Evolutionary conservation across 2,797 vertebrate genomes (phyloP), one percentile per base, ranked within the genome.

Genomic region (Sitta carolinensis): DNA sequence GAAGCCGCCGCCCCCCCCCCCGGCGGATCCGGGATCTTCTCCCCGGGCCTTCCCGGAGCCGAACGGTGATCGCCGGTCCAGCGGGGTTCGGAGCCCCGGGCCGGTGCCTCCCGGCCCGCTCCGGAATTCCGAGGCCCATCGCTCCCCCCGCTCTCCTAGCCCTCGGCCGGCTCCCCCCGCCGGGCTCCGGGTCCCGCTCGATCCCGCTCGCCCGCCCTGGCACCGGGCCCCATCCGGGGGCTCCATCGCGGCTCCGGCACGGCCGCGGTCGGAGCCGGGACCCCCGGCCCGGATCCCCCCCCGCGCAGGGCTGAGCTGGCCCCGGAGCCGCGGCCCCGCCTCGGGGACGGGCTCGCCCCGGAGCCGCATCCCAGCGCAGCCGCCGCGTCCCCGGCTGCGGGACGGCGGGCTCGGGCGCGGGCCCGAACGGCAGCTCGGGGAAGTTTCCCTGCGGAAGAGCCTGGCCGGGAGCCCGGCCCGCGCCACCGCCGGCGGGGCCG

Each of bases 161-260:
- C 2, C 38, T 61, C 4, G 10, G 16, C 70, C 4, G 21, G 1
- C 43, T 32, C 5, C 11, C 25, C 11, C 8, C 18, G 21, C 32
- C 4, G 36, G 17, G 36, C 7, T 22, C 42, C 9, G 16, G 52
- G 30, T 20, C 36, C 17, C 2, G 38, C 48, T 84, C 38, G 16
- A 19, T 43, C 19, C 11, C 9, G 19, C 1, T 6, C 5, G 3
- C 11, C 25, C 6, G 3, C 14, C 23, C 13, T n/a, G 16, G 21
- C 30, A 9, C 23, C 10, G 16, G 34, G 43, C 9, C 34, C 29
- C 18, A 21, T 79, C 34, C 19, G 10, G 50, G 55, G 45, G 13
- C 34, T 84, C 30, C 23, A 9, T n/a, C 42, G n/a, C 5, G 6
- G 42, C 23, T 12, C 27, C 2, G 27, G 55, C 40, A 4, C 7